Evolutionary conservation across 2,797 vertebrate species (phyloP).

Genomic region (Taenioides sp.): DNA sequence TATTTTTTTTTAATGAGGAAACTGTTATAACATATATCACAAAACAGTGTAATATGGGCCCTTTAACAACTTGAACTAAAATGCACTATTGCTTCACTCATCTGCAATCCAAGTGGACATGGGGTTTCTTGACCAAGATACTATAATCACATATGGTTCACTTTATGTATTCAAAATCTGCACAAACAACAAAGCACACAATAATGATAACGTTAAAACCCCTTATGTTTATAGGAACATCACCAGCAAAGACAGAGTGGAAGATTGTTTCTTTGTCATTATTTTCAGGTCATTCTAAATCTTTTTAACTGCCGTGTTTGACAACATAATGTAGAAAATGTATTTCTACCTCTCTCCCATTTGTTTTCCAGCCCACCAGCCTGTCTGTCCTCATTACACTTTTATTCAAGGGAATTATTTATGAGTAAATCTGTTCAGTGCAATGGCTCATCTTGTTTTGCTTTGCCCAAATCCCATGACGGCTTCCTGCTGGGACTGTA

Average conservation of each 20-base stretch:
- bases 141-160: conserved; percentile 27
- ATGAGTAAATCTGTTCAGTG: conserved; percentile 74
- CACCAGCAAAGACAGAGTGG: conserved; percentile 17
- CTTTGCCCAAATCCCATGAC: conserved; percentile 55
- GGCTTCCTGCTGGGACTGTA: conserved; percentile 49
- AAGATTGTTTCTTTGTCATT: conserved; percentile 29
- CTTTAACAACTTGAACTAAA: background rate
- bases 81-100: conserved; percentile 16
- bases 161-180: conserved; percentile 15
- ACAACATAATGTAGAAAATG: conserved; percentile 61
- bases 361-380: conserved; percentile 64
- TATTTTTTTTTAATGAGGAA: too few relatives aligned
- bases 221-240: conserved; percentile 29
- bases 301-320: conserved; percentile 36
- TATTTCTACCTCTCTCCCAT: conserved; percentile 38
- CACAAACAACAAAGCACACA: conserved; percentile 39
- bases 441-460: conserved; percentile 68
- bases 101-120: conserved; percentile 36
- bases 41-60: too few relatives aligned
- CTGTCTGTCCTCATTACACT: conserved; percentile 63
- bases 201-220: conserved; percentile 46
- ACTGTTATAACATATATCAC: too few relatives aligned
- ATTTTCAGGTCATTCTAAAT: conserved; percentile 31
- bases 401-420: conserved; percentile 77
- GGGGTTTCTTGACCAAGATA: conserved; percentile 14